phyloP scores from a whole-genome alignment of 2,113 vertebrate genomes.

The Pheucticus melanocephalus region DNA sequence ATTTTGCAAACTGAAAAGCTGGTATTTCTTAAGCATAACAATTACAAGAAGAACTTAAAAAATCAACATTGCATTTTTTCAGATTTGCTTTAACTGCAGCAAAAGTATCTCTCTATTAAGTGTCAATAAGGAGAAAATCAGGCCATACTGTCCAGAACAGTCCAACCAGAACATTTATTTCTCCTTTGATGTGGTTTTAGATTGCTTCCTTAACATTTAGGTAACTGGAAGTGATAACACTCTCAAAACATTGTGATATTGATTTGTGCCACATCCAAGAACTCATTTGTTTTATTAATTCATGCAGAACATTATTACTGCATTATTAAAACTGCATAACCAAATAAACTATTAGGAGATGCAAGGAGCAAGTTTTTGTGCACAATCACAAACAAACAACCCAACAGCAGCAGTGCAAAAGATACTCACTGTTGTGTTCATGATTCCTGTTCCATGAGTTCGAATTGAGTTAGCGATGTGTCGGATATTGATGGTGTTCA shows the following conservation, averaged over 20 bases:
- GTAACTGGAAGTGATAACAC: background rate
- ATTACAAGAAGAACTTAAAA: background rate
- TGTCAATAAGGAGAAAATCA: background rate
- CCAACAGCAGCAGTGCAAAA: background rate
- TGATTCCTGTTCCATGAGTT: constrained; percentile 97
- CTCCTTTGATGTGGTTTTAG: background rate
- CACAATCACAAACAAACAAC: background rate
- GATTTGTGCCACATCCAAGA: background rate
- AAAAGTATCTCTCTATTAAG: background rate
- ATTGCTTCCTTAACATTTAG: background rate
- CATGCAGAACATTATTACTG: background rate
- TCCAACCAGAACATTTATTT: background rate
- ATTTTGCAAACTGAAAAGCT: background rate
- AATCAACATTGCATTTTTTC: background rate
- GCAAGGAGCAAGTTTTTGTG: background rate
- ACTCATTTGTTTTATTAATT: background rate
- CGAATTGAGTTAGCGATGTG: constrained; percentile 98
- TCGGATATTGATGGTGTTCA: constrained; percentile 99
- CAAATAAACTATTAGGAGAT: background rate
- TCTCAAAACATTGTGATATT: background rate
- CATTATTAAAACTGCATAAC: background rate
- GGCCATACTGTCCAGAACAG: background rate
- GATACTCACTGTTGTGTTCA: constrained; percentile 95
- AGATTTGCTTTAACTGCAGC: background rate
- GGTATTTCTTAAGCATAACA: background rate